These are phyloP conservation scores for Arvicanthis niloticus DNA, from an alignment of 2,113 vertebrate genomes.

Conservation along the genomic window DNA sequence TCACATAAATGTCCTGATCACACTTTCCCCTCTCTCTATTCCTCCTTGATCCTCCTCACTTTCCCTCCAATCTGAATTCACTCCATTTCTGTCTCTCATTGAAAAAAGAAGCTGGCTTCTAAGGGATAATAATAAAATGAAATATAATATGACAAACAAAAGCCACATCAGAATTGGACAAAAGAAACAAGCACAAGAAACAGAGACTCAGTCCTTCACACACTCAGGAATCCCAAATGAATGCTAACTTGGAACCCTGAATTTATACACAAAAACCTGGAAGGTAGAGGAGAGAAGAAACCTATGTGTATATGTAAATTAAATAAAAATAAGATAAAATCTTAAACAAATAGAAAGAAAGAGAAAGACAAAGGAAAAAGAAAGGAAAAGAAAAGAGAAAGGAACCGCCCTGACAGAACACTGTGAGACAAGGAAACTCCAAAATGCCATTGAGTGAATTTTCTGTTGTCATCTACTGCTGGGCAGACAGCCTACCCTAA, in stretches of 20 bases:
- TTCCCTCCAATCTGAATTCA: not conserved
- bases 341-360: not conserved
- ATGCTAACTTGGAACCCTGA: not conserved
- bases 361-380: too few relatives aligned
- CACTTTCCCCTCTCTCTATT: too few relatives aligned
- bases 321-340: not conserved
- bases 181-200: not conserved
- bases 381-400: too few relatives aligned
- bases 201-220: not conserved
- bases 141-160: not conserved
- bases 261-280: not conserved
- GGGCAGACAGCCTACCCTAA: not conserved
- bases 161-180: not conserved
- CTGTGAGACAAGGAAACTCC: not conserved
- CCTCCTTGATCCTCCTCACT: not conserved
- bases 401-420: not conserved
- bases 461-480: not conserved
- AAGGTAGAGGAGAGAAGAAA: not conserved
- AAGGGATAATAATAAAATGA: not conserved
- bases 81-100: not conserved
- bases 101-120: not conserved
- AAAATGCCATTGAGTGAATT: not conserved
- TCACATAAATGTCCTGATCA: not conserved
- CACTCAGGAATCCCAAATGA: not conserved
- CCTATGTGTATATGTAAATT: not conserved